These are phyloP conservation scores for Oreochromis grahami DNA, from an alignment of 2,797 vertebrate genomes.

Conservation along the genomic window DNA sequence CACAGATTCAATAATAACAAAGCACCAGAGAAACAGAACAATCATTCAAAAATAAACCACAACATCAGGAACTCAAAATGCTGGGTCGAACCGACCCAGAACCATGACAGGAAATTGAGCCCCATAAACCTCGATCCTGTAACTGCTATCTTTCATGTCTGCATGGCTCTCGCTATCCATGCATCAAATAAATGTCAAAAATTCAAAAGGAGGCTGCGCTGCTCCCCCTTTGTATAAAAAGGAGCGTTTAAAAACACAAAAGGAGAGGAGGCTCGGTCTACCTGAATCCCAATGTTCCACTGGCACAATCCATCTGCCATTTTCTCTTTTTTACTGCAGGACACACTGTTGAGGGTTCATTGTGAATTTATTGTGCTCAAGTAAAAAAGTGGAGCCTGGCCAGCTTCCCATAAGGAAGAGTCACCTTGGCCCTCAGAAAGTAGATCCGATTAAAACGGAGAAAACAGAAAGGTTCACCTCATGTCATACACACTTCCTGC, in stretches of 20 bases:
- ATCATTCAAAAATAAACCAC: no score
- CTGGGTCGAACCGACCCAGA: no score
- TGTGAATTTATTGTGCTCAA: not conserved
- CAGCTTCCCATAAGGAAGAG: not conserved
- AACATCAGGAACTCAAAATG: no score
- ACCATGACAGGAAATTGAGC: conserved; percentile 36
- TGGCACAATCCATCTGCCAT: not conserved
- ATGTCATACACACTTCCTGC: not conserved
- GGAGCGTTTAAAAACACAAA: conserved; percentile 26
- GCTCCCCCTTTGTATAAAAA: not conserved
- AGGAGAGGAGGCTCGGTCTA: conserved; percentile 1
- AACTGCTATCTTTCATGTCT: conserved; percentile 28
- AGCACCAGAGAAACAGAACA: no score
- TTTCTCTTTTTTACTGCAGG: not conserved
- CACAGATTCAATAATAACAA: no score
- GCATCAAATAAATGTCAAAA: conserved; percentile 43
- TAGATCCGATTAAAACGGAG: not conserved
- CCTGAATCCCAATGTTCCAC: conserved; percentile 4
- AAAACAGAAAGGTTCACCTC: not conserved
- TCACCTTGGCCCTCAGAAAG: not conserved
- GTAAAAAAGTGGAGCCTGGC: not conserved
- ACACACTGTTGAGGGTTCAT: not conserved
- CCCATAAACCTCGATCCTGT: conserved; percentile 7
- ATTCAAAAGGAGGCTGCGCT: conserved; percentile 19
- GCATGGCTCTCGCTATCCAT: not conserved